Base-by-base conservation (phyloP, 2,888 invertebrate genomes). In the Ochropacha duplaris region DNA sequence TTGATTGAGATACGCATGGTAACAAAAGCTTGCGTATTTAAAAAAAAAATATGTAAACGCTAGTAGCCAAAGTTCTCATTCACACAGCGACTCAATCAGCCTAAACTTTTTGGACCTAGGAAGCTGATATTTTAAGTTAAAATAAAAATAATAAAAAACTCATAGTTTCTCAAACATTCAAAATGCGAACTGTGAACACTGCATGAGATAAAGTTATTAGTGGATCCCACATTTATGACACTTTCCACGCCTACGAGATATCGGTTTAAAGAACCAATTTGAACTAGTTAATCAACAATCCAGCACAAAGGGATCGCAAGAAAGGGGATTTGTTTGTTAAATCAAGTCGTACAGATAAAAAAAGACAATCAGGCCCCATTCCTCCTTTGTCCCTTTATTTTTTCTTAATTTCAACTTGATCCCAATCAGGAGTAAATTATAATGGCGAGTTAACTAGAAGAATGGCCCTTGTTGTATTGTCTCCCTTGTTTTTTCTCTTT, bases 351-450 rank as follows among this genome's bases (percentile, higher is more conserved):
- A 73, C 76, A 81, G 88, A 90, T 90, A 88, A 90, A 88, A 76
- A 81, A 84, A 84, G 82, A 87, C 86, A 87, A 88, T 87, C 87
- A 79, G 72, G 59, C 60, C 68, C 70, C 69, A 66, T 70, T 61
- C 71, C 72, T 76, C 79, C 79, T 87, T 88, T 44, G 86, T 86
- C 76, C 81, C 57, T 79, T 90, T 91, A 88, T 90, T 91, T 92
- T 91, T 91, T 92, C 90, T 92, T 92, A 91, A 92, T 92, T 92
- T 89, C 86, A 78, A 86, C 79, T 88, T 90, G 92, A 92, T 92
- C 89, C 82, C 90, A 91, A 92, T 92, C 92, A 89, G 84, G 83
- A 87, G 88, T 90, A 91, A 91, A 91, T 92, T 91, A 90, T 91
- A 92, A 91, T 88, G 88, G 90, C 79, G 84, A 88, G 86, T 90